Conservation (phyloP, 2,797 vertebrate species). For the Tinamus major region DNA sequence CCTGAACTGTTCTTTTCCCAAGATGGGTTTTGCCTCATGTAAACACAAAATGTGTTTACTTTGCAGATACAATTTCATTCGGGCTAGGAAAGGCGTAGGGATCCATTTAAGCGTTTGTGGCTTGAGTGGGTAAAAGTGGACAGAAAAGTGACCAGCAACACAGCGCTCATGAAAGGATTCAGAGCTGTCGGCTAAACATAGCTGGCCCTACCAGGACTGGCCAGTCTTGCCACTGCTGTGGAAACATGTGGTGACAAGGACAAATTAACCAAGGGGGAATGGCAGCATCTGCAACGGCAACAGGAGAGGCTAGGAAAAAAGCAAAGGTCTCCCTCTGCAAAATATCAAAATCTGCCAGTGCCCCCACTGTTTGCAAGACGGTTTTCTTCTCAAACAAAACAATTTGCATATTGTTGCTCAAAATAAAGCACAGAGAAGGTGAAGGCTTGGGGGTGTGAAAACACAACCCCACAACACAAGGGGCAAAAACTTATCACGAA, state of each 20-base stretch:
- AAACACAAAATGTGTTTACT: constrained; percentile 54
- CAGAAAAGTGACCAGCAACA: constrained; percentile 12
- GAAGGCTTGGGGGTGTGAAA: constrained; percentile 3
- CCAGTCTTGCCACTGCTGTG: not conserved
- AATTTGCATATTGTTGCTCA: constrained; percentile 29
- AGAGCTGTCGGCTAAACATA: not conserved
- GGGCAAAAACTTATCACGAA: constrained; percentile 12
- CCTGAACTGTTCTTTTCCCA: constrained; percentile 45
- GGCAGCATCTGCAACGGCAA: not conserved
- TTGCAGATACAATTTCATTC: constrained; percentile 40
- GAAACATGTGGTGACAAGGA: constrained; percentile 38
- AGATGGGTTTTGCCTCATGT: constrained; percentile 44
- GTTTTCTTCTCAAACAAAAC: not conserved
- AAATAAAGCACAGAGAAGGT: constrained; percentile 31
- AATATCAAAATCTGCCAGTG: not conserved
- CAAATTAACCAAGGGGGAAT: constrained; percentile 26
- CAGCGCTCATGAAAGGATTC: not conserved
- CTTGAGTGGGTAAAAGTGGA: constrained; percentile 55
- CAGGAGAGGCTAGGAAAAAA: not conserved
- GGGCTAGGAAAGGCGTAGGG: constrained; percentile 3
- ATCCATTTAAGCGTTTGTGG: constrained; percentile 50
- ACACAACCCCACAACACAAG: not conserved
- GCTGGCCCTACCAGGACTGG: not conserved
- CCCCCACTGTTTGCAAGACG: not conserved
- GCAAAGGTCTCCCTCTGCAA: not conserved